Base-by-base conservation (phyloP, 2,797 vertebrate genomes). In the Schizopygopsis pylzovi region DNA sequence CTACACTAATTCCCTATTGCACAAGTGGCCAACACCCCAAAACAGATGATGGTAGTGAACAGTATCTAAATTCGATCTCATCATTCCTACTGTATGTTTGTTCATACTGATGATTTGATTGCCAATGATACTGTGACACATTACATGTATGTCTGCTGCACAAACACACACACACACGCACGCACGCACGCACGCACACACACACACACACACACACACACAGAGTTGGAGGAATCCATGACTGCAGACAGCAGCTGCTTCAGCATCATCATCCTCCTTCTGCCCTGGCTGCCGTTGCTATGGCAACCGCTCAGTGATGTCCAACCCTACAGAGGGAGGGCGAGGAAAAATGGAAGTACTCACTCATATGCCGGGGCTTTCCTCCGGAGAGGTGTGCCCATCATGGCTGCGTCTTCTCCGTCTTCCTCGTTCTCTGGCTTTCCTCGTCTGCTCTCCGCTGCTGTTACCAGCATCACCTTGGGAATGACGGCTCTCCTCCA, bases 271-370 rank as follows among this genome's bases (percentile, higher is more conserved):
- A 90, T 90, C 92, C 92, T 91, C 93, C 90, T 92, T 90, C 92
- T 94, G 93, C 94, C 92, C 84, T 90, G 90, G 94, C 93, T 91
- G 89, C 89, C 87, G 93, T 95, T 93, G 90, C 95, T 93, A 95
- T 95, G 93, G 94, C 93, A 95, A 95, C 95, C 86, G 83, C 73
- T 88, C 87, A 91, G 86, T 87, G 87, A 88, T 89, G 86, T 90
- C 85, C 87, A 85, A 89, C 87, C 87, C 88, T 88, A 91, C 89
- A 77, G 83, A 87, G 71, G 82, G 86, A 85, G 87, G 79, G 91
- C 2, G 49, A 83, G 79, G 77, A 78, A 68, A 90, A 85, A 92
- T 85, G 88, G 88, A 86, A 78, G 79, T 86, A 92, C 91, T 92
- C 81, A 92, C 91, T 90, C 83, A 78, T 88, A 89, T 85, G 88